Evolutionary conservation across 2,113 vertebrate species (phyloP).

Genomic region (Montifringilla adamsi): DNA sequence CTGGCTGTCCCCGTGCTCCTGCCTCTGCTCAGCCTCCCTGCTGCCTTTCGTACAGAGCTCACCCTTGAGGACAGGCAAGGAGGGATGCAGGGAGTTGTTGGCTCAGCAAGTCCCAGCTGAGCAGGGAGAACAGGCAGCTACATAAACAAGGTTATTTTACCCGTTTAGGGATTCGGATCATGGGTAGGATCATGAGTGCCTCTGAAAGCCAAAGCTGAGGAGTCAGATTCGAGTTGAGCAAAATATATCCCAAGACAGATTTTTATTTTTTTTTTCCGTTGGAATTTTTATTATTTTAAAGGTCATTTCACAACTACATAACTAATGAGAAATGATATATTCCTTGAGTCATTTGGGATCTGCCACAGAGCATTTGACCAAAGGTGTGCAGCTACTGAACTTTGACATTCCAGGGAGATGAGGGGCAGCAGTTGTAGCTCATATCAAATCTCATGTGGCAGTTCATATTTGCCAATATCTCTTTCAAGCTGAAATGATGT

Average conservation of each 20-base stretch:
- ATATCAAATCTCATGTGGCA: conserved; percentile 5
- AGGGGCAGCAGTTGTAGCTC: neutral
- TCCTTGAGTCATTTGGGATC: neutral
- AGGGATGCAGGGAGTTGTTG: neutral
- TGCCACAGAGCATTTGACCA: neutral
- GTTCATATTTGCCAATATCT: conserved; percentile 17
- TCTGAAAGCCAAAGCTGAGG: neutral
- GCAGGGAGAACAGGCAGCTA: neutral
- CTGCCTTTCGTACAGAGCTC: neutral
- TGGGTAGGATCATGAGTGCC: neutral
- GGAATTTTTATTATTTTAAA: neutral
- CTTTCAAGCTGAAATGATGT: neutral
- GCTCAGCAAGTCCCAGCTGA: neutral
- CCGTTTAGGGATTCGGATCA: neutral
- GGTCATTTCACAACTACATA: neutral
- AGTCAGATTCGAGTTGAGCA: neutral
- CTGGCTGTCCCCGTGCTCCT: rapidly evolving
- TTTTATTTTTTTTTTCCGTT: neutral
- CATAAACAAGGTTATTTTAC: neutral
- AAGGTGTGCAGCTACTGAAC: conserved; percentile 6
- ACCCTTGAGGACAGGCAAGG: neutral
- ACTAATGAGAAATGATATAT: conserved; percentile 12
- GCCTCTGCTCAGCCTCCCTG: neutral
- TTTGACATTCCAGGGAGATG: neutral
- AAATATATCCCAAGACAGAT: neutral